These are phyloP conservation scores for Nymphalis polychloros DNA, from an alignment of 2,888 invertebrate genomes.

Conservation along the genomic window DNA sequence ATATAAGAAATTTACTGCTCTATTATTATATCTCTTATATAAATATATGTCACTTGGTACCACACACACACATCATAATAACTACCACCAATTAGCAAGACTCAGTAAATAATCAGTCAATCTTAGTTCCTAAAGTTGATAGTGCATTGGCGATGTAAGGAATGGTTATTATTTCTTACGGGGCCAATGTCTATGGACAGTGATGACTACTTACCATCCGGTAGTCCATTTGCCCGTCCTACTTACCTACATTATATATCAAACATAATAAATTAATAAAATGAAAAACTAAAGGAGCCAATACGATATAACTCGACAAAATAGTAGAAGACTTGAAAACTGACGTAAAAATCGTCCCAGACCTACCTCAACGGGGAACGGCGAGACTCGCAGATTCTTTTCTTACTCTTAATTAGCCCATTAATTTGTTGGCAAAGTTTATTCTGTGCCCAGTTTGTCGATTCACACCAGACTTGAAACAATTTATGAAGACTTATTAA, in stretches of 20 bases:
- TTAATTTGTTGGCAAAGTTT: constrained; percentile 54
- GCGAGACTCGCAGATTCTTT: constrained; percentile 55
- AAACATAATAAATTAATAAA: neutral
- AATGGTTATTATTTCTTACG: no score
- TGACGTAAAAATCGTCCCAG: constrained; percentile 79
- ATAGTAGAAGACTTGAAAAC: constrained; percentile 67
- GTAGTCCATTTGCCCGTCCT: no score
- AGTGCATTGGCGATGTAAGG: no score
- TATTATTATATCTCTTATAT: no score
- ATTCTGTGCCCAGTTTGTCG: constrained; percentile 41
- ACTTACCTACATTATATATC: neutral
- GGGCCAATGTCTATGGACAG: no score
- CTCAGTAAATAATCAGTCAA: no score
- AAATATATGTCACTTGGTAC: no score
- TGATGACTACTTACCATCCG: no score
- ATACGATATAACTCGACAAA: constrained; percentile 46
- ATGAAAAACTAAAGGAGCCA: constrained; percentile 45
- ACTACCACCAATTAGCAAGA: no score
- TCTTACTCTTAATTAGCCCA: constrained; percentile 72
- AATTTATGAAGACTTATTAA: constrained; percentile 5
- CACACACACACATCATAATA: no score
- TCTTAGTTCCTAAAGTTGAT: no score
- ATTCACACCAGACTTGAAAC: constrained; percentile 1
- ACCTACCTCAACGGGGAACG: constrained; percentile 73
- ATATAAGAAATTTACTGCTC: no score